Conservation (phyloP, 2,797 vertebrate species). For the Chaunax sp. region DNA sequence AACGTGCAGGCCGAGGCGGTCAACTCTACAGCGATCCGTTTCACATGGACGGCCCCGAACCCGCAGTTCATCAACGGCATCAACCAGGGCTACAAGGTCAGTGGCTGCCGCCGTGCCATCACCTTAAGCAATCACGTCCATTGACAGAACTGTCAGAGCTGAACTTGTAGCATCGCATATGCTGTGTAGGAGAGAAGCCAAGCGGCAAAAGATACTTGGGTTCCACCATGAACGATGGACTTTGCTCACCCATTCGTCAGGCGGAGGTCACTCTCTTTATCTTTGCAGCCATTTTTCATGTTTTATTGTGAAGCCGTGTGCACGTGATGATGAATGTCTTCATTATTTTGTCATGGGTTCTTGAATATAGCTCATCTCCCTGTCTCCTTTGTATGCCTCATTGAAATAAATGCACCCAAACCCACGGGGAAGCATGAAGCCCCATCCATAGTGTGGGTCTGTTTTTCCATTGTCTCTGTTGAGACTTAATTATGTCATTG, state of each 20-base stretch:
- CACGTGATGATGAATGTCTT: conserved; percentile 64
- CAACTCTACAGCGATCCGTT: conserved; percentile 95
- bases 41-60: conserved; percentile 96
- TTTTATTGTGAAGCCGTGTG: conserved; percentile 51
- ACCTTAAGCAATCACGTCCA: conserved; percentile 20
- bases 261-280: conserved; percentile 65
- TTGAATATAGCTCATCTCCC: conserved; percentile 47
- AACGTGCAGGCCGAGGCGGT: conserved; percentile 92
- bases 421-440: conserved; percentile 41
- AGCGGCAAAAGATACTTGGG: conserved; percentile 44
- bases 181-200: conserved; percentile 33
- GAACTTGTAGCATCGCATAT: conserved; percentile 44
- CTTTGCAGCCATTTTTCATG: conserved; percentile 47
- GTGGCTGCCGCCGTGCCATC: conserved; percentile 22
- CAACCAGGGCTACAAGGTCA: conserved; percentile 99
- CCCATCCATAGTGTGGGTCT: conserved; percentile 14
- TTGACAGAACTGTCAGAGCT: conserved; percentile 58
- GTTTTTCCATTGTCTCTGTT: conserved; percentile 32
- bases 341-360: conserved; percentile 65
- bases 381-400: conserved; percentile 32
- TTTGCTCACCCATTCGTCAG: conserved; percentile 57
- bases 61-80: conserved; percentile 99
- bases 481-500: conserved; percentile 48
- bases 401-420: conserved; percentile 32
- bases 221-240: conserved; percentile 52